These are phyloP conservation scores for Australoheros scitulus DNA, from an alignment of 2,113 vertebrate genomes.

Conservation along the genomic window DNA sequence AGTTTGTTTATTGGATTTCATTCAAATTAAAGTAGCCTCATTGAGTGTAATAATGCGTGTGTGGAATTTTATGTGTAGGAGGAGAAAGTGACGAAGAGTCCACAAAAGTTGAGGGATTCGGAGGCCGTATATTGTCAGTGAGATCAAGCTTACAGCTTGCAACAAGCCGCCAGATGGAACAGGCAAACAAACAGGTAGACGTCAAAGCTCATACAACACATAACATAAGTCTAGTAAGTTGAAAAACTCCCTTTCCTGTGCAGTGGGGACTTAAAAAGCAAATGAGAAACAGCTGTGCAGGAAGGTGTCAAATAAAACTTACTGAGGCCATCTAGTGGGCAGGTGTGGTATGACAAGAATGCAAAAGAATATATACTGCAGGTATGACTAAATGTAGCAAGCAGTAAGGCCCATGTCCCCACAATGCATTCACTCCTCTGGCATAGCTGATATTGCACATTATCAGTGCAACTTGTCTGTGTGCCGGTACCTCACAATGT, in stretches of 20 bases:
- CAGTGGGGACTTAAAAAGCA: background rate
- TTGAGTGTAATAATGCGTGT: constrained; percentile 14
- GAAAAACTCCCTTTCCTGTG: background rate
- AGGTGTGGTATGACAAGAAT: constrained; percentile 13
- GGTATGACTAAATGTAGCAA: background rate
- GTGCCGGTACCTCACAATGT: background rate
- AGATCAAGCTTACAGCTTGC: background rate
- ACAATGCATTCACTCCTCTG: background rate
- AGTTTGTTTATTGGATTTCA: constrained; percentile 65
- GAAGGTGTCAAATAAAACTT: constrained; percentile 15
- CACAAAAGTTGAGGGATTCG: background rate
- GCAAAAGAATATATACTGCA: background rate
- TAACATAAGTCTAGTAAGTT: background rate
- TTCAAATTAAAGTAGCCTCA: constrained; percentile 57
- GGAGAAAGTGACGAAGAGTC: constrained; percentile 4
- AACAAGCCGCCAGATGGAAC: background rate
- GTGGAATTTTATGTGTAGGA: constrained; percentile 16
- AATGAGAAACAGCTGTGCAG: constrained; percentile 34
- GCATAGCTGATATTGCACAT: background rate
- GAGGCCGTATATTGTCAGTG: background rate
- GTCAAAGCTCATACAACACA: background rate
- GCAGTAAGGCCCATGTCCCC: background rate
- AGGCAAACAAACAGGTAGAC: background rate
- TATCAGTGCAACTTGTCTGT: background rate
- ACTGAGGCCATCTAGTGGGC: constrained; percentile 29